Conservation (phyloP, 1,140 invertebrate genomes). For the Drosophila lacteicornis region DNA sequence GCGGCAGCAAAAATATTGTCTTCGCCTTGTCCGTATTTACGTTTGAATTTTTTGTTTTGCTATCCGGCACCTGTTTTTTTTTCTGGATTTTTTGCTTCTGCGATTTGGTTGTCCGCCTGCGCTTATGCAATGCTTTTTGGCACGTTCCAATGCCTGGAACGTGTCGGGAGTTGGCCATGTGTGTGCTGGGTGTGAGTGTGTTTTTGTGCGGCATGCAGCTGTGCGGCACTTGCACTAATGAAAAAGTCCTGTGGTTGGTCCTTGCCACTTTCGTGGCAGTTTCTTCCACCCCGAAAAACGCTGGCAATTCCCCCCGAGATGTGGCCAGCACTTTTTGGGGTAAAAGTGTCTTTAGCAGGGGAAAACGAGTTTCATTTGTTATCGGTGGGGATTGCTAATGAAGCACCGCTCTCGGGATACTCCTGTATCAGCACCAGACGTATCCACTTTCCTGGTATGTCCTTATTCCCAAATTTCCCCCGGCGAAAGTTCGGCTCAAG, state of each 20-base stretch:
- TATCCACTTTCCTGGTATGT: constrained; percentile 1
- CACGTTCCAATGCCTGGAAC: constrained; percentile 68
- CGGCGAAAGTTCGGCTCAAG: constrained; percentile 31
- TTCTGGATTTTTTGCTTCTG: constrained; percentile 47
- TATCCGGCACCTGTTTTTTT: constrained; percentile 40
- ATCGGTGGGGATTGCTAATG: constrained; percentile 31
- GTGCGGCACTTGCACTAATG: constrained; percentile 78
- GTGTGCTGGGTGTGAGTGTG: constrained; percentile 18
- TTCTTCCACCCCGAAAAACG: constrained; percentile 8
- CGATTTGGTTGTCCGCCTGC: constrained; percentile 74
- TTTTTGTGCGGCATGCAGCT: constrained; percentile 37
- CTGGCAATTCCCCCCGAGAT: constrained; percentile 22
- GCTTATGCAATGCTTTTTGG: constrained; percentile 79
- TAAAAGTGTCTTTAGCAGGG: neutral
- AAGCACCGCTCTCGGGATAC: constrained; percentile 1
- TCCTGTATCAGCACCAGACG: constrained; percentile 8
- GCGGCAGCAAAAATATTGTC: constrained; percentile 62
- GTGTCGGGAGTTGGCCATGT: constrained; percentile 44
- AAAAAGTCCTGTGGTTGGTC: constrained; percentile 66
- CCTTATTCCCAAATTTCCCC: neutral
- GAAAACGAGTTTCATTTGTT: constrained; percentile 5
- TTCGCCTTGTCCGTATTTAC: constrained; percentile 38
- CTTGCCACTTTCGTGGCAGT: constrained; percentile 14
- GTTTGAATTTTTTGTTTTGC: constrained; percentile 47
- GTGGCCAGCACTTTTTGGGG: neutral